These are phyloP conservation scores for Pholis gunnellus DNA, from an alignment of 2,113 vertebrate species.

Conservation along the genomic window DNA sequence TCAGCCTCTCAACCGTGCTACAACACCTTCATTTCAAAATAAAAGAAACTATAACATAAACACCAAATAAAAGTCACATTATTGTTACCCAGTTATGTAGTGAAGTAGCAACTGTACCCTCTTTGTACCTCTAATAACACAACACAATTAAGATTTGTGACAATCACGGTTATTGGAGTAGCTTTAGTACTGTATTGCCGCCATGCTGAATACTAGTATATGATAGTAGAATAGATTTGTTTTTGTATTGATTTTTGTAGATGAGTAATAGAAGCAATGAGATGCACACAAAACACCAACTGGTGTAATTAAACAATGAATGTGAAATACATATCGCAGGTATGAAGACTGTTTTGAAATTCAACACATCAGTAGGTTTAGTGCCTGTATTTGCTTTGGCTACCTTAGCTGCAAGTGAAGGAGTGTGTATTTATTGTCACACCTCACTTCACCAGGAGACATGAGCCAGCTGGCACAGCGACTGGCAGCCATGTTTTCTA, in stretches of 20 bases:
- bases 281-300: constrained; percentile 21
- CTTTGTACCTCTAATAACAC: not conserved
- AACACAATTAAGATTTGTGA: constrained; percentile 5
- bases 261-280: constrained; percentile 20
- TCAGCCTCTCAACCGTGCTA: not conserved
- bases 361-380: constrained; percentile 60
- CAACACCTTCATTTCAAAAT: constrained; percentile 3
- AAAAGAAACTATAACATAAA: not conserved
- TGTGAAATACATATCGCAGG: constrained; percentile 42
- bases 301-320: constrained; percentile 24
- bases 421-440: constrained; percentile 77
- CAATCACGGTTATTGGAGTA: constrained; percentile 32
- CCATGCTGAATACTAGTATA: not conserved
- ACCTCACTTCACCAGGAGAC: constrained; percentile 79
- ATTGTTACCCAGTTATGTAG: not conserved
- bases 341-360: constrained; percentile 47
- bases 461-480: constrained; percentile 81
- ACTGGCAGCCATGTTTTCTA: constrained; percentile 73
- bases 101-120: constrained; percentile 12
- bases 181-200: constrained; percentile 6
- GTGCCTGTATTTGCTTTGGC: constrained; percentile 37
- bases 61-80: not conserved
- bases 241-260: constrained; percentile 40
- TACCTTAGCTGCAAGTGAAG: constrained; percentile 50
- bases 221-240: constrained; percentile 2